phyloP scores from a whole-genome alignment of 2,113 vertebrate genomes.

The Procavia capensis region DNA sequence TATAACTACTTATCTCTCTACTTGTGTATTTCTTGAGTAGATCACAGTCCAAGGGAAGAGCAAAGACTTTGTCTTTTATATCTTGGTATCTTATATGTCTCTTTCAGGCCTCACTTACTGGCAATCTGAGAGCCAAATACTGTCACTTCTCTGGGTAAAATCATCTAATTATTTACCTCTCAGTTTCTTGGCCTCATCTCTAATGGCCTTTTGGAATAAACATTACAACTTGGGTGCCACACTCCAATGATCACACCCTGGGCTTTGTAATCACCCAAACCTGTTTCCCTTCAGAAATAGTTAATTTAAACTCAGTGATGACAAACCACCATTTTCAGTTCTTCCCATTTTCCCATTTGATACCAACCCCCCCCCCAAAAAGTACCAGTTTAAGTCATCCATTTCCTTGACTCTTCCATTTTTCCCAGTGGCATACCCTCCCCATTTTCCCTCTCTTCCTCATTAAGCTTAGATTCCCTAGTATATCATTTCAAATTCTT shows the following conservation, averaged over 20 bases:
- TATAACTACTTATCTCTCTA: background rate
- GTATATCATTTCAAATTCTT: background rate
- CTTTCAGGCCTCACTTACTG: background rate
- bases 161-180: conserved; percentile 32
- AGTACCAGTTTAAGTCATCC: background rate
- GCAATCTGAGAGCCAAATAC: background rate
- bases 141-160: background rate
- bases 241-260: conserved; percentile 13
- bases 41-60: background rate
- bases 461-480: background rate
- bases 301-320: background rate
- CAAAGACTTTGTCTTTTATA: background rate
- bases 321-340: background rate
- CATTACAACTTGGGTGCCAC: background rate
- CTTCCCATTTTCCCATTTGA: conserved; percentile 1
- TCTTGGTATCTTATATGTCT: background rate
- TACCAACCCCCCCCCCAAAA: background rate
- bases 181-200: conserved; percentile 49
- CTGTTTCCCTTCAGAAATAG: conserved; percentile 43
- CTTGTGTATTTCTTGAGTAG: background rate
- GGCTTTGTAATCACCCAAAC: background rate
- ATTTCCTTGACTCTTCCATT: background rate
- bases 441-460: background rate
- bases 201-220: background rate
- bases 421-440: background rate